A percentile compares a stretch with the other conserved stretches of the same genome.
Evolutionary conservation across 1,140 invertebrate genomes (phyloP).

Genomic region (Polypedilum vanderplanki): DNA sequence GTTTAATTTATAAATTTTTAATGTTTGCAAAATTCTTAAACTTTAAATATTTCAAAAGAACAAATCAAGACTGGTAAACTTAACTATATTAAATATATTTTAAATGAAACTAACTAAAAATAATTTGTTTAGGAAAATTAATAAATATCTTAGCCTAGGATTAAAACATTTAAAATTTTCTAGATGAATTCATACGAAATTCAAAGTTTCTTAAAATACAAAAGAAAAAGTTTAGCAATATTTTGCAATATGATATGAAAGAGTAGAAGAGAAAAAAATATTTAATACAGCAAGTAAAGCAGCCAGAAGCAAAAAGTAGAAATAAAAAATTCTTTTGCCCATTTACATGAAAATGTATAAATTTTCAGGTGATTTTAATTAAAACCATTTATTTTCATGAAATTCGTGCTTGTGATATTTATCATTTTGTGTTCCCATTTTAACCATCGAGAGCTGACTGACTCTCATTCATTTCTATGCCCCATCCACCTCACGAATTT

Average conservation of each 20-base stretch:
- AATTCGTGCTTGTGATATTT: slow-evolving; percentile 28
- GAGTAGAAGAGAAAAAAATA: background rate
- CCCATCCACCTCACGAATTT: background rate
- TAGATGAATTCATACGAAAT: too few species aligned
- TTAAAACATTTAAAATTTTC: too few species aligned
- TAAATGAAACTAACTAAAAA: too few species aligned
- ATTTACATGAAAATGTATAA: slow-evolving; percentile 28
- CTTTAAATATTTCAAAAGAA: too few species aligned
- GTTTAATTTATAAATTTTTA: too few species aligned
- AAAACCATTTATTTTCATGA: slow-evolving; percentile 28
- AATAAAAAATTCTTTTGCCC: background rate
- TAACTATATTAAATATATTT: too few species aligned
- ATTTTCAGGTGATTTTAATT: slow-evolving; percentile 29
- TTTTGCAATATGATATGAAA: background rate
- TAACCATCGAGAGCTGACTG: background rate
- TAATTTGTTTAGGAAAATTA: too few species aligned
- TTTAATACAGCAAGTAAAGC: background rate
- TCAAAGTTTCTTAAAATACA: too few species aligned
- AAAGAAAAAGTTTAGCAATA: too few species aligned
- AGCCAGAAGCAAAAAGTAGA: background rate
- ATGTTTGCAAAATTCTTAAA: too few species aligned
- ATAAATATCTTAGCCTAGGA: too few species aligned
- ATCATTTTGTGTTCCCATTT: slow-evolving; percentile 22
- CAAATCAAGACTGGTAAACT: too few species aligned
- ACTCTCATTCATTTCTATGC: background rate